Conservation (phyloP, 2,888 invertebrate species). For the Ferdinandea cuprea region DNA sequence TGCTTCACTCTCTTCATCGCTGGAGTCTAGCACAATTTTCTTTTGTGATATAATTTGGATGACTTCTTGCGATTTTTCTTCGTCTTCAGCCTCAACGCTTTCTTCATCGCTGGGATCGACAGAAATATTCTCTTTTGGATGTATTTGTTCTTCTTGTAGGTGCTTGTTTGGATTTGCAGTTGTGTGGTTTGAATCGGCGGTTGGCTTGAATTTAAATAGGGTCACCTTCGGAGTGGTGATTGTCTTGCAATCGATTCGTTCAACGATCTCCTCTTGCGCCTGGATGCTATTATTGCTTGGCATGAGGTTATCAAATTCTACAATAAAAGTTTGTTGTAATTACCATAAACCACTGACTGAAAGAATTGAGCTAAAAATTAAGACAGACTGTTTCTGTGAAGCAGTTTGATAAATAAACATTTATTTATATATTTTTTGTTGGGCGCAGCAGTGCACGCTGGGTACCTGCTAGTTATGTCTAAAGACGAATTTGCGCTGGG, state of each 20-base stretch:
- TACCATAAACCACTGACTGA: too few species aligned
- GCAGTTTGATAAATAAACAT: not conserved
- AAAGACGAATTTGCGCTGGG: too few species aligned
- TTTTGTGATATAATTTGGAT: conserved; percentile 1
- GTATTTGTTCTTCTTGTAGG: not conserved
- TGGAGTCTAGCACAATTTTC: conserved; percentile 54
- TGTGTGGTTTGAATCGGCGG: not conserved
- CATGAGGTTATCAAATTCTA: conserved; percentile 78
- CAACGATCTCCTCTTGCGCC: conserved; percentile 28
- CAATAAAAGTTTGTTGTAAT: not conserved
- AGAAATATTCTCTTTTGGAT: not conserved
- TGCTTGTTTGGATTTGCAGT: too few species aligned
- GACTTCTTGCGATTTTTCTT: not conserved
- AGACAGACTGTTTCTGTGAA: too few species aligned
- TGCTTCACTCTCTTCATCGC: conserved; percentile 43
- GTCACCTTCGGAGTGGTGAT: conserved; percentile 55
- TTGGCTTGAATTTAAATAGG: conserved; percentile 28
- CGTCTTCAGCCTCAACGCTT: not conserved
- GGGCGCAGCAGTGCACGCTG: too few species aligned
- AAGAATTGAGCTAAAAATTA: too few species aligned
- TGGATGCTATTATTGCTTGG: conserved; percentile 28
- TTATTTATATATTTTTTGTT: too few species aligned
- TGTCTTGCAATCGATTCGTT: conserved; percentile 77
- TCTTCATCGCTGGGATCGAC: not conserved
- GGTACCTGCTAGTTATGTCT: too few species aligned